phyloP scores from a whole-genome alignment of 2,888 invertebrate genomes.

The Bellardia pandia region DNA sequence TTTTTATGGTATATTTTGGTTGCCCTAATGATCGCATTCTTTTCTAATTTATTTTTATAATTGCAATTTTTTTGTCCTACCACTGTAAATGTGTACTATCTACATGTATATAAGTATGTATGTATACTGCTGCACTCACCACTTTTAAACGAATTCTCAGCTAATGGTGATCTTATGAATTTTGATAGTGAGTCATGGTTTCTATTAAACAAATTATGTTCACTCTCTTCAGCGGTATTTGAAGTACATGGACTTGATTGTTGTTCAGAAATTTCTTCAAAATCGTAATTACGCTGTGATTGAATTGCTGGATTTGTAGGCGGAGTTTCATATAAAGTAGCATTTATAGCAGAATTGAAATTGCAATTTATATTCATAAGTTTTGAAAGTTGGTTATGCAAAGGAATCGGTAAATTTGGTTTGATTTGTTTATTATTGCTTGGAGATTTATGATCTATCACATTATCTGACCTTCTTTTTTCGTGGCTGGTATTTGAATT shows the following conservation, averaged over 20 bases:
- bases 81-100: too few relatives aligned
- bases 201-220: neutral
- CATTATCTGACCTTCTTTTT: neutral
- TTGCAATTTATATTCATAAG: too few relatives aligned
- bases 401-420: neutral
- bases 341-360: neutral
- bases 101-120: too few relatives aligned
- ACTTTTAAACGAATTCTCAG: constrained; percentile 18
- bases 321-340: neutral
- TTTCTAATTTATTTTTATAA: too few relatives aligned
- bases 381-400: neutral
- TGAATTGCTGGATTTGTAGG: neutral
- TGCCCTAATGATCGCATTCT: too few relatives aligned
- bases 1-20: too few relatives aligned
- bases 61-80: too few relatives aligned
- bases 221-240: neutral
- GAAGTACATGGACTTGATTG: neutral
- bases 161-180: neutral
- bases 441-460: neutral
- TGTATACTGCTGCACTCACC: neutral
- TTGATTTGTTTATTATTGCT: neutral
- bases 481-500: neutral
- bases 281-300: neutral
- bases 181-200: neutral
- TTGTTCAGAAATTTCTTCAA: neutral